A percentile compares a stretch with the other conserved stretches of the same genome.
Conservation (phyloP, 2,888 invertebrate genomes). For the Xylota segnis region DNA sequence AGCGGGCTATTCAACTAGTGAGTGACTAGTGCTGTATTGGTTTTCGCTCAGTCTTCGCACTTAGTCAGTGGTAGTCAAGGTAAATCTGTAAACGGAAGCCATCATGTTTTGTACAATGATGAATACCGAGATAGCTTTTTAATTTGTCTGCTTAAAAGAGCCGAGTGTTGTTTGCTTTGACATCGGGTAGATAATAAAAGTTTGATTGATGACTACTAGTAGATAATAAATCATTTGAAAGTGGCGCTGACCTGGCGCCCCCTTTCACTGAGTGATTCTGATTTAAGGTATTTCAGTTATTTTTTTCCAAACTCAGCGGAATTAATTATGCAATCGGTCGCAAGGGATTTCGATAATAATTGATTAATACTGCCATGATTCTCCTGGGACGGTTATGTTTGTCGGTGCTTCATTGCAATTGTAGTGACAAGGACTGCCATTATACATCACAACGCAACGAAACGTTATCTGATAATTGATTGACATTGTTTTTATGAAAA, state of each 20-base stretch:
- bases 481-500: not conserved
- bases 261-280: conserved; percentile 11
- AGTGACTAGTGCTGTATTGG: not conserved
- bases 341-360: conserved; percentile 36
- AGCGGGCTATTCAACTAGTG: conserved; percentile 19
- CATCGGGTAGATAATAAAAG: conserved; percentile 48
- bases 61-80: not conserved
- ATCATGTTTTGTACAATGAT: too few species aligned
- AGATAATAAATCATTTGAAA: conserved; percentile 65
- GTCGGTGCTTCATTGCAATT: not conserved
- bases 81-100: too few species aligned
- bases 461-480: not conserved
- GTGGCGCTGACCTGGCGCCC: conserved; percentile 44
- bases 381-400: not conserved
- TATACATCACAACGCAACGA: not conserved
- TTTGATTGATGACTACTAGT: conserved; percentile 57
- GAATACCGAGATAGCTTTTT: conserved; percentile 18
- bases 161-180: conserved; percentile 64
- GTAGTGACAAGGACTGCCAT: not conserved
- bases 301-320: conserved; percentile 25
- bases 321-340: conserved; percentile 48
- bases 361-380: conserved; percentile 17
- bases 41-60: not conserved
- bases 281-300: not conserved
- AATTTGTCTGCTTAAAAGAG: conserved; percentile 33